These are phyloP conservation scores for Eira barbara DNA, from an alignment of 2,113 vertebrate genomes.

Conservation along the genomic window DNA sequence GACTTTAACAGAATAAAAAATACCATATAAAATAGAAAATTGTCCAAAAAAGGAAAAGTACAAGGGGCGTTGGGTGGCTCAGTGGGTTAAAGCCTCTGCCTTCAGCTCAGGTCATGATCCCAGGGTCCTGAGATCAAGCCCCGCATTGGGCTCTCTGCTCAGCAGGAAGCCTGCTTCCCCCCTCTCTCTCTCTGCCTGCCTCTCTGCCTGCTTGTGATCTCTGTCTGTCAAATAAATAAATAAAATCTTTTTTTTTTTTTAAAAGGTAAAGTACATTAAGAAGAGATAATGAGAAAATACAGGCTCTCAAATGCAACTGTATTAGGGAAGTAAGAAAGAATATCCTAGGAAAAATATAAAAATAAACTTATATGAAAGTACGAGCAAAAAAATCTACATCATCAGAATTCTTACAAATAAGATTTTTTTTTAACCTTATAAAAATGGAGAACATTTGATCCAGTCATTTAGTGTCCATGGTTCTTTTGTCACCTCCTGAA, in stretches of 20 bases:
- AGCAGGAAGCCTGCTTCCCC: too few species aligned
- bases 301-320: background rate
- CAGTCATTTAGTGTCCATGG: background rate
- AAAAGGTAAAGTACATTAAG: background rate
- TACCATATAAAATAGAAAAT: background rate
- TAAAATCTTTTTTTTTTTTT: too few species aligned
- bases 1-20: background rate
- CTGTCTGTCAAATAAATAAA: too few species aligned
- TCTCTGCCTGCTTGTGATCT: too few species aligned
- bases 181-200: accelerated
- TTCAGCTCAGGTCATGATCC: too few species aligned
- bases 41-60: background rate
- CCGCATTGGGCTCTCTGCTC: too few species aligned
- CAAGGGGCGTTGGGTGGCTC: too few species aligned
- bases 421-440: background rate
- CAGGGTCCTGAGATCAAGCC: too few species aligned
- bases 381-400: background rate
- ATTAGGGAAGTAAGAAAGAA: background rate
- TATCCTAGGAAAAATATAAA: background rate
- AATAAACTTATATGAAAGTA: background rate
- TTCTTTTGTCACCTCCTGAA: background rate
- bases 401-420: background rate
- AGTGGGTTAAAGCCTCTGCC: too few species aligned
- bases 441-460: background rate
- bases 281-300: background rate